Evolutionary conservation across 2,888 invertebrate genomes (phyloP).

Genomic region (Mesorhabditis belari): DNA sequence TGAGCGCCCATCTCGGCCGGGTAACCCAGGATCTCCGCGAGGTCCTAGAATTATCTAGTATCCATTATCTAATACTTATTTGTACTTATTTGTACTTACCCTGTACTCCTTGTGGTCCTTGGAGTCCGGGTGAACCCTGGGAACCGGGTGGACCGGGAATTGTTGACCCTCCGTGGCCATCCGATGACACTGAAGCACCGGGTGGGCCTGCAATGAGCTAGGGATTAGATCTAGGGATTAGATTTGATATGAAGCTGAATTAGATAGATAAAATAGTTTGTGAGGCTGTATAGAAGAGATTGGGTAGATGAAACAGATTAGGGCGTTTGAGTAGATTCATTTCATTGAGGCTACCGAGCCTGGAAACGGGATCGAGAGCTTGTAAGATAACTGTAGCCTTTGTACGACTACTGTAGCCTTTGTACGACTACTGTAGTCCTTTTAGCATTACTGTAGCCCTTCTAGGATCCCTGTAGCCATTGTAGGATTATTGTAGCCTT

Average conservation of each 20-base stretch:
- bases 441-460: too few relatives aligned
- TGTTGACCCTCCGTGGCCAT: background rate
- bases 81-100: slow-evolving; percentile 6
- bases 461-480: too few relatives aligned
- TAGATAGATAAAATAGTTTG: too few relatives aligned
- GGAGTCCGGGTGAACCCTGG: slow-evolving; percentile 19
- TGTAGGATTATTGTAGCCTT: too few relatives aligned
- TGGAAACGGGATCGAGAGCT: background rate
- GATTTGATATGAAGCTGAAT: too few relatives aligned
- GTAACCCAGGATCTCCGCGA: slow-evolving; percentile 15
- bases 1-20: slow-evolving; percentile 20
- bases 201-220: slow-evolving; percentile 19
- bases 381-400: too few relatives aligned
- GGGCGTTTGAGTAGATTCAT: background rate
- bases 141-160: slow-evolving; percentile 19
- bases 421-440: too few relatives aligned
- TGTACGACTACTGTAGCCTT: too few relatives aligned
- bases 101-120: slow-evolving; percentile 25
- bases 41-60: too few relatives aligned
- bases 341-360: background rate
- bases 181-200: slow-evolving; percentile 10
- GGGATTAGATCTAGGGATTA: too few relatives aligned
- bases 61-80: background rate
- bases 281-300: too few relatives aligned
- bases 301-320: background rate